A percentile compares a stretch with the other conserved stretches of the same genome.
Conservation (phyloP, 2,113 vertebrate species). For the Chloropsis cyanopogon region DNA sequence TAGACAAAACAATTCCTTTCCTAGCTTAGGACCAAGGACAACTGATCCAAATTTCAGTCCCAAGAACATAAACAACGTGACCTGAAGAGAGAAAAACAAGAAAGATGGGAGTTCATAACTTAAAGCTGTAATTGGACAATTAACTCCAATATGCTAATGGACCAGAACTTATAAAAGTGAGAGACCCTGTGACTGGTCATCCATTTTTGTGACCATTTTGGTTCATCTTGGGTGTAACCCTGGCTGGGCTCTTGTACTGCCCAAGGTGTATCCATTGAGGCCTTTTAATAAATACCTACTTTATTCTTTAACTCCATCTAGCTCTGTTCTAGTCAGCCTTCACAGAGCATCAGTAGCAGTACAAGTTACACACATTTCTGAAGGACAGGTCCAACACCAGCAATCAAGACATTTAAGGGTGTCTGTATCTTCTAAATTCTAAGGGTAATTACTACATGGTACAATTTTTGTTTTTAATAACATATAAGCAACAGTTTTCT, state of each 20-base stretch:
- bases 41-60: neutral
- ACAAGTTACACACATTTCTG: neutral
- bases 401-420: neutral
- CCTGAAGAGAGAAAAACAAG: neutral
- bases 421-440: neutral
- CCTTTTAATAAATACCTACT: neutral
- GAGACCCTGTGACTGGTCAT: rapidly evolving
- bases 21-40: neutral
- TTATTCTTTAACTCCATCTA: neutral
- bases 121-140: neutral
- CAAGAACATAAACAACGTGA: neutral
- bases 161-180: neutral
- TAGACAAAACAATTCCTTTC: neutral
- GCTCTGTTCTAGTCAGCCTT: neutral
- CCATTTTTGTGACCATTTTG: neutral
- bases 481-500: neutral
- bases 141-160: neutral
- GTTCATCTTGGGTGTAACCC: neutral
- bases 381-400: neutral
- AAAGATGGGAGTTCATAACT: neutral
- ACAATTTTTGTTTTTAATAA: neutral
- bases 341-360: neutral
- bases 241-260: neutral
- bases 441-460: neutral
- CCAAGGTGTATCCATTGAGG: neutral